phyloP scores from a whole-genome alignment of 92 coral and sea anemone species.

The Zoanthus gigantus region DNA sequence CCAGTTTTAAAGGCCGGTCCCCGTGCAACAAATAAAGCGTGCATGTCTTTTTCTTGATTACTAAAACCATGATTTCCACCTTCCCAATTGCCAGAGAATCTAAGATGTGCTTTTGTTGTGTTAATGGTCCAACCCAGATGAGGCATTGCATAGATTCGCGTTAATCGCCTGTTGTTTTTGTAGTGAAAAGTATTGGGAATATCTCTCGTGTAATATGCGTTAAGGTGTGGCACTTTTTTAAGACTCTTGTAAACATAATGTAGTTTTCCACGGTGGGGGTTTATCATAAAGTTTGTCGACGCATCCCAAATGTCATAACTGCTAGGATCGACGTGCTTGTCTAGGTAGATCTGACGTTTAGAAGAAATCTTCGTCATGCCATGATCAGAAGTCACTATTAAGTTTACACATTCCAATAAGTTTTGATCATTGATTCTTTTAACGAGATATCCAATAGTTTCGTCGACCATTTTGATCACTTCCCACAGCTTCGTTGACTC shows the following conservation, averaged over 20 bases:
- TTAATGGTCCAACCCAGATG: slow-evolving; percentile 91
- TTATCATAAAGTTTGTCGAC: slow-evolving; percentile 73
- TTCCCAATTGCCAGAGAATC: slow-evolving; percentile 26
- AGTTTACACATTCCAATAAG: slow-evolving; percentile 74
- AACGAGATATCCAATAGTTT: slow-evolving; percentile 73
- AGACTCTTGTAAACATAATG: slow-evolving; percentile 62
- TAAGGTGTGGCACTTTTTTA: slow-evolving; percentile 73
- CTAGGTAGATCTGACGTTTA: slow-evolving; percentile 65
- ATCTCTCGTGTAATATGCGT: slow-evolving; percentile 74
- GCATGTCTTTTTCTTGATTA: slow-evolving; percentile 71
- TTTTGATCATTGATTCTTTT: slow-evolving; percentile 49
- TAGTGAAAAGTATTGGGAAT: slow-evolving; percentile 77
- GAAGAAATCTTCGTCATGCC: slow-evolving; percentile 89
- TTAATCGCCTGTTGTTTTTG: slow-evolving; percentile 69
- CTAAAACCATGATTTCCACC: slow-evolving; percentile 75
- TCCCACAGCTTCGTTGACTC: slow-evolving; percentile 66
- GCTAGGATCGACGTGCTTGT: slow-evolving; percentile 68
- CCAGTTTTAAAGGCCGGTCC: slow-evolving; percentile 91
- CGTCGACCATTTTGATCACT: slow-evolving; percentile 71
- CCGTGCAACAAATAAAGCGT: slow-evolving; percentile 89
- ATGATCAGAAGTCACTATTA: slow-evolving; percentile 88
- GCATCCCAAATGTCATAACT: slow-evolving; percentile 85
- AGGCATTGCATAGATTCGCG: slow-evolving; percentile 73
- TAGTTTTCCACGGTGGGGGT: slow-evolving; percentile 70
- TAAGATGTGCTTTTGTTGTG: slow-evolving; percentile 43